Evolutionary conservation across 2,888 invertebrate species (phyloP).

Genomic region (Leptopilina drosophilae): DNA sequence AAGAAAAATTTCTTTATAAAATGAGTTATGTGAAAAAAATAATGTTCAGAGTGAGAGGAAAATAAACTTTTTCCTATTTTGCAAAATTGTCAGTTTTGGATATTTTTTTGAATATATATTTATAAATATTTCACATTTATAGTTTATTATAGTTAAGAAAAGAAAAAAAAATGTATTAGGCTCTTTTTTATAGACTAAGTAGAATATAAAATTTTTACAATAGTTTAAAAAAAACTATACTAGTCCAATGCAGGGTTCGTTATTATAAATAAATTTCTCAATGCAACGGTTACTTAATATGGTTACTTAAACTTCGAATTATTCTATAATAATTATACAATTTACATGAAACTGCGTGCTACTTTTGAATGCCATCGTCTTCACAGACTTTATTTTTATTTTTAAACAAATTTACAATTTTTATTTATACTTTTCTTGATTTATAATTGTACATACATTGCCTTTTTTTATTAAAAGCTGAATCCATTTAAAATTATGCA

Average conservation of each 20-base stretch:
- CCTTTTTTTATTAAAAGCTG: too few relatives aligned
- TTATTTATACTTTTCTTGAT: too few relatives aligned
- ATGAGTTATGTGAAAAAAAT: not conserved
- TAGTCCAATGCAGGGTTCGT: conserved; percentile 8
- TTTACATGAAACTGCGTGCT: not conserved
- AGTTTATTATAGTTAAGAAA: not conserved
- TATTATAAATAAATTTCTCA: not conserved
- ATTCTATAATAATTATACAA: not conserved
- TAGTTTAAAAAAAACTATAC: not conserved
- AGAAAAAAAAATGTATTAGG: too few relatives aligned
- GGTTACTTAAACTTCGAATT: not conserved
- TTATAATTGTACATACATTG: too few relatives aligned
- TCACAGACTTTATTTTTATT: too few relatives aligned
- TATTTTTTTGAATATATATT: not conserved
- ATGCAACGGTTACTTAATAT: not conserved
- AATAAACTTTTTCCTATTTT: not conserved
- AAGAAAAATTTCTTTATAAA: not conserved
- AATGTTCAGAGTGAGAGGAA: not conserved
- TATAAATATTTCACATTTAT: too few relatives aligned
- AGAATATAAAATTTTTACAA: not conserved
- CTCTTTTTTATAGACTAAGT: too few relatives aligned
- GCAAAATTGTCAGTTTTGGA: not conserved
- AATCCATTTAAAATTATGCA: too few relatives aligned
- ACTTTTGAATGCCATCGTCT: not conserved
- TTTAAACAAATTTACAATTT: too few relatives aligned